phyloP scores from a whole-genome alignment of 1,140 invertebrate genomes.

The Bombus breviceps region DNA sequence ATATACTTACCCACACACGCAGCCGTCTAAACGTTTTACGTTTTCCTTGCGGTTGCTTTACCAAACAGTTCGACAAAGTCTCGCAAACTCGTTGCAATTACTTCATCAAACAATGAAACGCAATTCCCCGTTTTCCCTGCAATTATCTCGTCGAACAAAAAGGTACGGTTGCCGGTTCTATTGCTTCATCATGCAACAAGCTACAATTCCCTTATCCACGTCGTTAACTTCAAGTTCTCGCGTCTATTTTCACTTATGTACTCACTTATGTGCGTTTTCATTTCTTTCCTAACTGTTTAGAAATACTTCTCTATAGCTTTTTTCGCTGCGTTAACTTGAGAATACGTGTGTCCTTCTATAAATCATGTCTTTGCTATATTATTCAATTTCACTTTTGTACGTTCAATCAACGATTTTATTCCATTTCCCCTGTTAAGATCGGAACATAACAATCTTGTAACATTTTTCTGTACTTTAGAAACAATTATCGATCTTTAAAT shows the following conservation, averaged over 20 bases:
- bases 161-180: constrained; percentile 8
- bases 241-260: background rate
- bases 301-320: background rate
- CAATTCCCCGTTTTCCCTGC: constrained; percentile 23
- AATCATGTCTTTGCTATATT: background rate
- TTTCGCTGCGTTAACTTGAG: background rate
- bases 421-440: background rate
- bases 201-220: constrained; percentile 12
- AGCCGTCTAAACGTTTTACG: background rate
- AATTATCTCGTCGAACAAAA: constrained; percentile 27
- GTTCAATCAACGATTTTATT: background rate
- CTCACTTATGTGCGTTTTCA: background rate
- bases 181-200: constrained; percentile 10
- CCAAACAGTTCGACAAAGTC: constrained; percentile 21
- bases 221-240: constrained; percentile 5
- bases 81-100: constrained; percentile 22
- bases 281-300: background rate
- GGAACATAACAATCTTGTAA: background rate
- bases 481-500: background rate
- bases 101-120: constrained; percentile 29
- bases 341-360: background rate
- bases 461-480: background rate
- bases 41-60: background rate
- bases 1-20: background rate
- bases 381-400: background rate